Evolutionary conservation across 2,888 invertebrate species (phyloP).

Genomic region (Drosophila cognata): DNA sequence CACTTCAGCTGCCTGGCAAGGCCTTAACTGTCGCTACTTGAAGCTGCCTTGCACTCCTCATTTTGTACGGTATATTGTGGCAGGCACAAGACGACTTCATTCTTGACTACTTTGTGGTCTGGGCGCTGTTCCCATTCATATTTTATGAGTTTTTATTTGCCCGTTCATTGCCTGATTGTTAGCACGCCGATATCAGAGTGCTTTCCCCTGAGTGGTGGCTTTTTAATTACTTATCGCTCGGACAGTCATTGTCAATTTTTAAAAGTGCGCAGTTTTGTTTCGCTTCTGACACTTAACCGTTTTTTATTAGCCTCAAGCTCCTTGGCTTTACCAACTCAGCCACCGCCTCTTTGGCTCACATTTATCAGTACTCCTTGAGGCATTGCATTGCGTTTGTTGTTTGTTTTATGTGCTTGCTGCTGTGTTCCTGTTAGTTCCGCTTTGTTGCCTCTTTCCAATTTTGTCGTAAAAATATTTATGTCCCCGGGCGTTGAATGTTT

Average conservation of each 20-base stretch:
- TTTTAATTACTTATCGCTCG: conserved; percentile 74
- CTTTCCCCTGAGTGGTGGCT: neutral
- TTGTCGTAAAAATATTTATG: conserved; percentile 73
- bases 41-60: conserved; percentile 27
- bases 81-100: conserved; percentile 35
- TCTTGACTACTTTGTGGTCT: conserved; percentile 33
- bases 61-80: conserved; percentile 49
- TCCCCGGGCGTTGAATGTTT: conserved; percentile 51
- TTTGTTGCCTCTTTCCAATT: conserved; percentile 41
- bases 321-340: conserved; percentile 20
- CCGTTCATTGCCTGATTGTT: conserved; percentile 56
- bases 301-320: conserved; percentile 57
- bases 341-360: conserved; percentile 4
- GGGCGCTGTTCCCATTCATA: conserved; percentile 36
- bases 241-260: conserved; percentile 66
- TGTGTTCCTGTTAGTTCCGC: conserved; percentile 44
- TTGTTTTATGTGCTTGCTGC: conserved; percentile 39
- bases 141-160: conserved; percentile 64
- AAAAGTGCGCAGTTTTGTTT: conserved; percentile 52
- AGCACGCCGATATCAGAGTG: conserved; percentile 40
- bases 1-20: conserved; percentile 22
- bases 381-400: conserved; percentile 15
- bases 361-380: conserved; percentile 37
- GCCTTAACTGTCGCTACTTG: conserved; percentile 30
- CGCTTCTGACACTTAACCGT: conserved; percentile 66